Evolutionary conservation across 2,888 invertebrate species (phyloP).

Genomic region (Rhodophaea formosa): DNA sequence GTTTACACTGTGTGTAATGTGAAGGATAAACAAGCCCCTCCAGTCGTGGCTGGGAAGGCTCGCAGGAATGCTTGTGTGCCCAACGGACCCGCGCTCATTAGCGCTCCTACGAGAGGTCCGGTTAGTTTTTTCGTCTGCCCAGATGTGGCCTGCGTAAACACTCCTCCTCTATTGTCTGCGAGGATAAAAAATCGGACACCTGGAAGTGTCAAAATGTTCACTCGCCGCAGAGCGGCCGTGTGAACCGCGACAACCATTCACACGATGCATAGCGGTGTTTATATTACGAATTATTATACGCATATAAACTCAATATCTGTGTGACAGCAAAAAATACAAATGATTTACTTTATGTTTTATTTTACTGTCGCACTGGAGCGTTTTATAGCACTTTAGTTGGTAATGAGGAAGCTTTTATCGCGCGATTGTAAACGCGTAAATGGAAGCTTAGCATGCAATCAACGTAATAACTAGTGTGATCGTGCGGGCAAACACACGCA

Average conservation of each 20-base stretch:
- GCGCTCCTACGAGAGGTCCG: slow-evolving; percentile 75
- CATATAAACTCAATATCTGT: slow-evolving; percentile 1
- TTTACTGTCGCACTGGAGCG: background rate
- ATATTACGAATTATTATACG: slow-evolving; percentile 3
- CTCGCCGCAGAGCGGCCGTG: slow-evolving; percentile 70
- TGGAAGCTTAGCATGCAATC: slow-evolving; percentile 34
- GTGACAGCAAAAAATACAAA: background rate
- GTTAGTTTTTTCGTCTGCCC: slow-evolving; percentile 72
- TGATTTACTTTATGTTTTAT: background rate
- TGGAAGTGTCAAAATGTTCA: slow-evolving; percentile 81
- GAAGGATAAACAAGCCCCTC: slow-evolving; percentile 58
- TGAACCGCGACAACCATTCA: slow-evolving; percentile 51
- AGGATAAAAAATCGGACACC: slow-evolving; percentile 76
- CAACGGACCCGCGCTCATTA: slow-evolving; percentile 62
- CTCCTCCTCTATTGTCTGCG: slow-evolving; percentile 61
- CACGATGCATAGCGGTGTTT: slow-evolving; percentile 20
- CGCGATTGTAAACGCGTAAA: slow-evolving; percentile 33
- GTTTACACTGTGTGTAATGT: slow-evolving; percentile 49
- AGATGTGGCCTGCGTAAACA: slow-evolving; percentile 76
- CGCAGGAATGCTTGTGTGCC: slow-evolving; percentile 19
- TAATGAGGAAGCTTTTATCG: slow-evolving; percentile 28
- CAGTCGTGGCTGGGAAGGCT: slow-evolving; percentile 20
- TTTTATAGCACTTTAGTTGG: slow-evolving; percentile 15
- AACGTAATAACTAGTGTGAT: slow-evolving; percentile 34
- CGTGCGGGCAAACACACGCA: slow-evolving; percentile 26